A percentile compares a stretch with the other conserved stretches of the same genome.
Conservation (phyloP, 1,140 invertebrate genomes). For the Atta texana region DNA sequence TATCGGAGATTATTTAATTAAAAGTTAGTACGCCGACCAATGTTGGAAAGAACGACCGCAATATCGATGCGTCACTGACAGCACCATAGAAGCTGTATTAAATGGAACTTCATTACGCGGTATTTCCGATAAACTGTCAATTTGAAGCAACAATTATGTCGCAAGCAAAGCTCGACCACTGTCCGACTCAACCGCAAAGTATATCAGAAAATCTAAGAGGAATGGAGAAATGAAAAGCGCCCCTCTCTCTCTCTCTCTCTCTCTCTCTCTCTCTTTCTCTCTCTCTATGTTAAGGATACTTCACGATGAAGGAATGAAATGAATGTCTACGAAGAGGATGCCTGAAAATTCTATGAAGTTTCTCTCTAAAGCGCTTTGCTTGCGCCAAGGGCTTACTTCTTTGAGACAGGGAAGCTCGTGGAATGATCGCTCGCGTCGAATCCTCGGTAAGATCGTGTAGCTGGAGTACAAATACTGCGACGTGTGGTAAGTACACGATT, state of each 20-base stretch:
- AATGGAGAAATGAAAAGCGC: conserved; percentile 11
- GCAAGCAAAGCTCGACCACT: conserved; percentile 10
- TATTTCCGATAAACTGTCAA: conserved; percentile 41
- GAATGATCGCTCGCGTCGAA: conserved; percentile 91
- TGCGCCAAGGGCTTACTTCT: conserved; percentile 87
- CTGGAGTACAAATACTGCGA: conserved; percentile 90
- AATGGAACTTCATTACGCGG: conserved; percentile 32
- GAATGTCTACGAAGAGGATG: conserved; percentile 48
- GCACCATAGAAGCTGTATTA: neutral
- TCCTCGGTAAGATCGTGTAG: conserved; percentile 89
- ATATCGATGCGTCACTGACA: conserved; percentile 13
- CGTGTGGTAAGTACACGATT: conserved; percentile 78
- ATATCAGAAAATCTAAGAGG: neutral
- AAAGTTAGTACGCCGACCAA: conserved; percentile 1
- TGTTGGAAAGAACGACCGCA: conserved; percentile 6
- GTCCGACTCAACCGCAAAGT: neutral
- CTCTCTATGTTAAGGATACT: conserved; percentile 19
- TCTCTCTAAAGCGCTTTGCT: conserved; percentile 61
- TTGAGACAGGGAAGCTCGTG: conserved; percentile 89
- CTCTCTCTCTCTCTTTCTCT: neutral
- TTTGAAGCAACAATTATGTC: conserved; percentile 40
- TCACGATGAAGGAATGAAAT: conserved; percentile 17
- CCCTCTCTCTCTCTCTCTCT: no score
- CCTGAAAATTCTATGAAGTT: conserved; percentile 21
- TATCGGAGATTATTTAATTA: conserved; percentile 56